Evolutionary conservation across 2,113 vertebrate genomes (phyloP), one percentile per base, ranked within the genome.

Genomic region (Nematolebias whitei): DNA sequence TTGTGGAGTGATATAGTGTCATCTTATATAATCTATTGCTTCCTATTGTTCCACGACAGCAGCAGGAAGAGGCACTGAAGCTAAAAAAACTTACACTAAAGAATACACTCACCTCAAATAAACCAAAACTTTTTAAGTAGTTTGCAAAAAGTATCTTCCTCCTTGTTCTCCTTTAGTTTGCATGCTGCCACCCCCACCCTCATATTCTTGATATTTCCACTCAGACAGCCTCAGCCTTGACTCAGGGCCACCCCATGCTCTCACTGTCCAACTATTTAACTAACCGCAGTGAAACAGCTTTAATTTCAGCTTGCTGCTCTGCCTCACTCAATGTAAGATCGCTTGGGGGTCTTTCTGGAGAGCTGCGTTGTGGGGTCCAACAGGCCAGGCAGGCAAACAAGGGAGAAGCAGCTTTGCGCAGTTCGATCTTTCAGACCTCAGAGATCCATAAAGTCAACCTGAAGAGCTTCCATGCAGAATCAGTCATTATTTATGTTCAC

Each of bases 191-290:
- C 69, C 66, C 60, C 47, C 74, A 71, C 84, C 68, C 58, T 35
- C 10, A 8, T 35, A 35, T 35, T 35, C 2, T 29, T 76, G n/a
- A 85, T 78, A 85, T 88, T 91, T 90, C 76, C 73, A 83, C 82
- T 90, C 80, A 85, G 71, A 90, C 88, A 91, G 90, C 73, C 85
- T 85, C 80, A 83, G 87, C 85, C 84, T 90, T 93, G 90, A 88
- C 81, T 89, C 66, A 44, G 65, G 73, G 83, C 88, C 92, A 90
- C 89, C 85, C 77, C 72, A 78, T 78, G 48, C 82, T 93, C 88
- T 72, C 90, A 90, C 79, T 86, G 79, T 90, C 76, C 79, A 92
- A 91, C 70, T 85, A 92, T 91, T 90, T 89, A 87, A 93, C 88
- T 88, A 91, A 66, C 82, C 90, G 68, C 90, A 90, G 84, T 76